Percentiles rank a stretch among this genome's conserved stretches.
Conservation (phyloP, 2,888 invertebrate genomes). For the Nomada fabriciana region DNA sequence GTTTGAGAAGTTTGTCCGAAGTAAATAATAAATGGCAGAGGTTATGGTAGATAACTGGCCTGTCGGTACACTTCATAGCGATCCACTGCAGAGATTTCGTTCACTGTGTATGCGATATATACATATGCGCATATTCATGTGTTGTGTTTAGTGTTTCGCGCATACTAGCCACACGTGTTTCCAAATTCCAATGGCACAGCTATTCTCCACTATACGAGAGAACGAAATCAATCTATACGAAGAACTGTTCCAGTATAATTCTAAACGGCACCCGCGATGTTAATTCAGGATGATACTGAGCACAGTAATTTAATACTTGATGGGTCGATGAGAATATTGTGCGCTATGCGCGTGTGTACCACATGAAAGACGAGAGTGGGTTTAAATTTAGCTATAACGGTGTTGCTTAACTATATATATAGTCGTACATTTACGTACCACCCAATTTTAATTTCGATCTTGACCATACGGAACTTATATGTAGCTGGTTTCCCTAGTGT, state of each 20-base stretch:
- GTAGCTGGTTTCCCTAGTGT: no score
- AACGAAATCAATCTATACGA: neutral
- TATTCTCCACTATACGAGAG: no score
- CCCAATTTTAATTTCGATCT: no score
- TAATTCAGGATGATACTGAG: no score
- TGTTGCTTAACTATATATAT: neutral
- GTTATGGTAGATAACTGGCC: neutral
- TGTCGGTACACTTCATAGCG: neutral
- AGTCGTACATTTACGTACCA: neutral
- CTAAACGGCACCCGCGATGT: neutral
- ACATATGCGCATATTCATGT: no score
- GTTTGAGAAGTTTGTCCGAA: neutral
- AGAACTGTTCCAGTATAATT: neutral
- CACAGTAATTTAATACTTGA: neutral
- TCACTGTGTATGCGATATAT: neutral
- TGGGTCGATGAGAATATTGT: neutral
- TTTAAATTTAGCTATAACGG: conserved; percentile 25
- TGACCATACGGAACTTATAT: no score
- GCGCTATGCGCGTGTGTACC: neutral
- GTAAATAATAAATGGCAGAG: neutral
- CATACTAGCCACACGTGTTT: neutral
- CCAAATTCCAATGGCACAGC: neutral
- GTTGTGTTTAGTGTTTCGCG: neutral
- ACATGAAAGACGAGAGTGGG: neutral
- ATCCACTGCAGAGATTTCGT: no score